Conservation (phyloP, 2,888 invertebrate genomes). For the Drosophila buzzatii region DNA sequence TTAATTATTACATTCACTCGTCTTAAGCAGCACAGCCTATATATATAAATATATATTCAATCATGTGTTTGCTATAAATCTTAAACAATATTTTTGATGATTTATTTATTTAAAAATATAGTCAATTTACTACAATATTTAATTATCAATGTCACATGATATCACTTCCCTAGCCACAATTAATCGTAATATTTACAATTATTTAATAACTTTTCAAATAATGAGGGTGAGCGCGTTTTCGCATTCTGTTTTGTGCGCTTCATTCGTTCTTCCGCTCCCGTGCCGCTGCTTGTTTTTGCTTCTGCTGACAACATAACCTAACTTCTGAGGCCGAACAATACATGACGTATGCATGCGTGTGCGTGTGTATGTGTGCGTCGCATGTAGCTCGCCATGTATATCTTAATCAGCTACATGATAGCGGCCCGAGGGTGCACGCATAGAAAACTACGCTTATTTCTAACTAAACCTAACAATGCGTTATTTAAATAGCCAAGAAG, state of each 20-base stretch:
- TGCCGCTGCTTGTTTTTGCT: conserved; percentile 19
- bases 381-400: conserved; percentile 68
- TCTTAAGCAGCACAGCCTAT: background rate
- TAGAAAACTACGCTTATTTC: conserved; percentile 1
- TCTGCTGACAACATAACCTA: conserved; percentile 57
- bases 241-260: conserved; percentile 43
- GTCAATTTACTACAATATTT: background rate
- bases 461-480: background rate
- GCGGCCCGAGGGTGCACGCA: conserved; percentile 25
- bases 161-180: background rate
- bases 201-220: background rate
- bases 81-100: background rate
- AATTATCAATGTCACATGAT: background rate
- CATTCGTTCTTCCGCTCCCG: conserved; percentile 47
- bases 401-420: conserved; percentile 54
- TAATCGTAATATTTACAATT: background rate
- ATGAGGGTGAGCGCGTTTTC: conserved; percentile 27
- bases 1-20: background rate
- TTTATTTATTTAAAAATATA: background rate
- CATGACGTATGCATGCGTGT: conserved; percentile 47
- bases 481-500: background rate
- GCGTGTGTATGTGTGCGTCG: conserved; percentile 16
- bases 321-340: conserved; percentile 57
- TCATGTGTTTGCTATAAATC: too few relatives aligned
- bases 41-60: too few relatives aligned